Conservation (phyloP, 64 coral and sea anemone species). For the Exaiptasia diaphana region DNA sequence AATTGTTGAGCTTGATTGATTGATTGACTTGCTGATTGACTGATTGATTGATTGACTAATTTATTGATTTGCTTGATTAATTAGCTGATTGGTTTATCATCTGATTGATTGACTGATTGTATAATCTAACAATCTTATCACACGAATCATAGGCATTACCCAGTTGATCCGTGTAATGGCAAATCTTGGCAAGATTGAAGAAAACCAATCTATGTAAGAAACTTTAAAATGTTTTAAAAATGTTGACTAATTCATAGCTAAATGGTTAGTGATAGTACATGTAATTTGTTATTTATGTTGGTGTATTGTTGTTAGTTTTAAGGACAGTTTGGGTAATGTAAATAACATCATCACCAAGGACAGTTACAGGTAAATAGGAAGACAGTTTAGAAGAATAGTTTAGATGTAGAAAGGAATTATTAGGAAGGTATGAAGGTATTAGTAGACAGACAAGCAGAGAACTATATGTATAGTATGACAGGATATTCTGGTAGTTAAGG, state of each 20-base stretch:
- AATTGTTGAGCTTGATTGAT: no score
- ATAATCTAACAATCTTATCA: no score
- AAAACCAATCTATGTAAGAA: constrained; percentile 89
- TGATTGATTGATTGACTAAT: no score
- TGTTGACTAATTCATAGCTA: background rate
- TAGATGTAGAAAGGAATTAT: background rate
- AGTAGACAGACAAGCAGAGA: background rate
- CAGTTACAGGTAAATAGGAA: no score
- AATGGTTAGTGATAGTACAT: background rate
- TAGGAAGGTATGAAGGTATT: background rate
- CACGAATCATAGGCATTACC: constrained; percentile 31
- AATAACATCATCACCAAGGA: no score
- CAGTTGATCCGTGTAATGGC: constrained; percentile 73
- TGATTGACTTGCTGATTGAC: no score
- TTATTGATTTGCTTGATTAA: no score
- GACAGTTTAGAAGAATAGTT: constrained; percentile 1
- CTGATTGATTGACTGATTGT: no score
- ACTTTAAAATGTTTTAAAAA: background rate
- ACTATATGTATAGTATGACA: background rate
- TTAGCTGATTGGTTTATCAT: no score
- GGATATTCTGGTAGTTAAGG: background rate
- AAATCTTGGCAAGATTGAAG: constrained; percentile 93
- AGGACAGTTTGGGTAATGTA: no score
- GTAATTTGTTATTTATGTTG: background rate
- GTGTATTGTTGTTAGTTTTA: background rate